Percentiles rank a stretch among this genome's conserved stretches.
These are phyloP conservation scores for Ethmia dodecea DNA, from an alignment of 2,888 invertebrate species.

Conservation along the genomic window DNA sequence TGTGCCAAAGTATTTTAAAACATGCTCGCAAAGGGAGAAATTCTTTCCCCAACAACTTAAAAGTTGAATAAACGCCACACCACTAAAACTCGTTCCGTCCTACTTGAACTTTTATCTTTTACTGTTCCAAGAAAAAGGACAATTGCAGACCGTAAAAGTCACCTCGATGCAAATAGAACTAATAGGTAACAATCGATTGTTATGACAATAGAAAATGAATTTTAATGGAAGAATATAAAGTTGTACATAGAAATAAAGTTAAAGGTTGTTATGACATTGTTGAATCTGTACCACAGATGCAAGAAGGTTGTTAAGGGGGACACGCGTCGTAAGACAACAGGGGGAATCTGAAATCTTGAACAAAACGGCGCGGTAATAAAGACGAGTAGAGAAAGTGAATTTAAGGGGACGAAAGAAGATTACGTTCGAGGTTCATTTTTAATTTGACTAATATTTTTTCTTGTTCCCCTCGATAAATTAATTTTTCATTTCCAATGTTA, in stretches of 20 bases:
- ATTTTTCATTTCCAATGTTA: slow-evolving; percentile 20
- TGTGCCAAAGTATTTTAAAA: slow-evolving; percentile 21
- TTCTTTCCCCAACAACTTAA: slow-evolving; percentile 49
- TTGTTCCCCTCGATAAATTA: slow-evolving; percentile 23
- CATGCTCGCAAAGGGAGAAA: slow-evolving; percentile 27
- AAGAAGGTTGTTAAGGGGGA: slow-evolving; percentile 59
- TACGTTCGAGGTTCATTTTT: slow-evolving; percentile 69
- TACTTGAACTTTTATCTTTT: slow-evolving; percentile 59
- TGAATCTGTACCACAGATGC: slow-evolving; percentile 37
- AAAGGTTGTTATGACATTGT: slow-evolving; percentile 58
- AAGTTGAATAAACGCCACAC: slow-evolving; percentile 50
- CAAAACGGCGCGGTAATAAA: slow-evolving; percentile 79
- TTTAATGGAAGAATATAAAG: slow-evolving; percentile 52
- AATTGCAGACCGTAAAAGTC: slow-evolving; percentile 55
- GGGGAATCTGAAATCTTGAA: slow-evolving; percentile 78
- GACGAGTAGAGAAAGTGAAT: slow-evolving; percentile 81
- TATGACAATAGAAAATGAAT: slow-evolving; percentile 53
- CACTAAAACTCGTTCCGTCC: slow-evolving; percentile 61
- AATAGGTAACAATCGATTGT: slow-evolving; percentile 18
- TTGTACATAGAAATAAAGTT: slow-evolving; percentile 40
- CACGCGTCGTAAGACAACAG: slow-evolving; percentile 62
- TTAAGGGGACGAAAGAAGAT: slow-evolving; percentile 77
- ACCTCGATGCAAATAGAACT: slow-evolving; percentile 17
- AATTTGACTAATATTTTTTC: slow-evolving; percentile 67
- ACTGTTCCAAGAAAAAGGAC: slow-evolving; percentile 63